Percentiles rank a stretch among this genome's conserved stretches.
Evolutionary conservation across 2,888 invertebrate species (phyloP).

Genomic region (Helleia helle): DNA sequence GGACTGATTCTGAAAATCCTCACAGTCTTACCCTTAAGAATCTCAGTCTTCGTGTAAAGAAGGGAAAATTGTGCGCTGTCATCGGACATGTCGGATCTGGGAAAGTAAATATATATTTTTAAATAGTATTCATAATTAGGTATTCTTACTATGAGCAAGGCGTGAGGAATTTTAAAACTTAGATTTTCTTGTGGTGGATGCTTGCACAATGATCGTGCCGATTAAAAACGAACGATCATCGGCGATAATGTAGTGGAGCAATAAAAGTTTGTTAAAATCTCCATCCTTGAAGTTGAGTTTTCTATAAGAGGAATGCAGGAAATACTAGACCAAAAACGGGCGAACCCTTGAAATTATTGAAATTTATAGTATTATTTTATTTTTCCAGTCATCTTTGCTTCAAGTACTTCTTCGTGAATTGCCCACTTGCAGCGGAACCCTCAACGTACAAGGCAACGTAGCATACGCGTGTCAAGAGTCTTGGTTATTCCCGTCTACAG

Average conservation of each 20-base stretch:
- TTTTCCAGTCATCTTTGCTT: slow-evolving; percentile 73
- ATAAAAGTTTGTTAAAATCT: too few relatives aligned
- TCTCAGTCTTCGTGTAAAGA: slow-evolving; percentile 71
- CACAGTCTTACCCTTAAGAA: slow-evolving; percentile 63
- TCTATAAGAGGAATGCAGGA: too few relatives aligned
- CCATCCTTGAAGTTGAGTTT: too few relatives aligned
- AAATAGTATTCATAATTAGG: too few relatives aligned
- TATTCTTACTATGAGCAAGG: too few relatives aligned
- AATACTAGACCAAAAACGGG: background rate
- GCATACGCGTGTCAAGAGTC: slow-evolving; percentile 89
- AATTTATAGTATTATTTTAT: too few relatives aligned
- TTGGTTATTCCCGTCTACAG: slow-evolving; percentile 84
- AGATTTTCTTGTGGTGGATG: too few relatives aligned
- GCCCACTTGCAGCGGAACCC: slow-evolving; percentile 69
- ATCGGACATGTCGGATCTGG: slow-evolving; percentile 93
- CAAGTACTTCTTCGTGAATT: slow-evolving; percentile 82
- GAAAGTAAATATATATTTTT: slow-evolving; percentile 59
- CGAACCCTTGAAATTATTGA: too few relatives aligned
- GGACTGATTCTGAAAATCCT: slow-evolving; percentile 40
- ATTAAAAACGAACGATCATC: too few relatives aligned
- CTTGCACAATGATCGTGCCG: too few relatives aligned
- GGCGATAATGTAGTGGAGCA: too few relatives aligned
- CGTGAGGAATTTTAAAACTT: too few relatives aligned
- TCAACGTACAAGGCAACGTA: slow-evolving; percentile 75
- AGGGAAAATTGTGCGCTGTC: slow-evolving; percentile 81